These are phyloP conservation scores for Peromyscus maniculatus DNA, from an alignment of 2,113 vertebrate genomes.

Conservation along the genomic window DNA sequence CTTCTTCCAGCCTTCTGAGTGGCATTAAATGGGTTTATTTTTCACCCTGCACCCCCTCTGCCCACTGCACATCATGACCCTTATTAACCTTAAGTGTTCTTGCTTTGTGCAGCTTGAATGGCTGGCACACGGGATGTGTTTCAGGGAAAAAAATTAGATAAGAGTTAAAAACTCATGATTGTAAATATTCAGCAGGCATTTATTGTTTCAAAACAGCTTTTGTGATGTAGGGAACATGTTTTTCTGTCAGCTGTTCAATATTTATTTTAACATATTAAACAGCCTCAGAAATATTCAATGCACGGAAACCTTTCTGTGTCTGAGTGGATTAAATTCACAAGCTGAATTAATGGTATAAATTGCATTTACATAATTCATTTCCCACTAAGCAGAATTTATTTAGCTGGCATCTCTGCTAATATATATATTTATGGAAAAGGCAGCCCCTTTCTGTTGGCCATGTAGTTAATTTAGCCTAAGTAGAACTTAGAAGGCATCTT, in stretches of 20 bases:
- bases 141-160: constrained; percentile 83
- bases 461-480: constrained; percentile 82
- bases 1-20: constrained; percentile 27
- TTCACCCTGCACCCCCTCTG: background rate
- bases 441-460: constrained; percentile 75
- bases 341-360: constrained; percentile 87
- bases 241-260: constrained; percentile 86
- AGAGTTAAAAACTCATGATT: constrained; percentile 80
- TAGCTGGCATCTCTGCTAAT: constrained; percentile 84
- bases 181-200: constrained; percentile 86
- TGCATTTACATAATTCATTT: constrained; percentile 88
- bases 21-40: constrained; percentile 22
- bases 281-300: constrained; percentile 86
- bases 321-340: constrained; percentile 87
- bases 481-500: constrained; percentile 79
- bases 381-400: constrained; percentile 83
- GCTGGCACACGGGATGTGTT: constrained; percentile 64
- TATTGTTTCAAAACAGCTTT: constrained; percentile 85
- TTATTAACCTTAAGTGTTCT: constrained; percentile 60
- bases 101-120: constrained; percentile 72
- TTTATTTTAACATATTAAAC: constrained; percentile 89
- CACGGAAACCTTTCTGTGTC: constrained; percentile 84
- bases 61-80: background rate
- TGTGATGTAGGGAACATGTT: constrained; percentile 81
- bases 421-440: constrained; percentile 80